Evolutionary conservation across 1,140 invertebrate genomes (phyloP), one percentile per base, ranked within the genome.

Genomic region (Drosophila micromelanica): DNA sequence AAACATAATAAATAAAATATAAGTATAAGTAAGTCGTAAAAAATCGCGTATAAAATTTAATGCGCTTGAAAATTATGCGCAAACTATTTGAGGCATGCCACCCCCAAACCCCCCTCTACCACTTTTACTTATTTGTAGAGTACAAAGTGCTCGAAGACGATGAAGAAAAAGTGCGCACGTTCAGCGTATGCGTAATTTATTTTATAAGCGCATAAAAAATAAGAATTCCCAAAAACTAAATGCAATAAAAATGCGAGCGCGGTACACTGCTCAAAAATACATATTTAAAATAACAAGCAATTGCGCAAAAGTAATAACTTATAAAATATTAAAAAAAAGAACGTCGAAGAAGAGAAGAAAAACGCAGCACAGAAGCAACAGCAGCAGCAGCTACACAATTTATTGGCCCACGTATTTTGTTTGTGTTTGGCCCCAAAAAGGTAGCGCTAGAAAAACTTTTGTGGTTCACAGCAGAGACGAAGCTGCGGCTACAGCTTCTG

Each of bases 221-320:
- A 84, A 73, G 57, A 84, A 73, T 84, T 79, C 71, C 63, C 55
- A 45, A 81, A 73, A 81, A 80, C 78, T 79, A 86, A 80, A 81
- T 85, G 81, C 81, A 85, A 87, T 87, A 85, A 85, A 85, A 85
- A 87, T 87, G 69, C 70, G 70, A 37, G 46, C 46, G 61, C 59
- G 46, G 76, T 75, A 55, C 62, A 61, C 48, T n/a, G 42, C 30
- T 3, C n/a, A 5, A 30, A 60, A 73, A 73, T 73, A 73, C 55
- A 73, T 73, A 73, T 73, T 73, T 73, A 73, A 73, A 73, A 73
- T 73, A 73, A 73, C 70, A 80, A 85, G 69, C 81, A 85, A 85
- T 86, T 85, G 81, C 77, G 82, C 81, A 80, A 76, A 85, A 80
- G 82, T 85, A 85, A 85, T 85, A 85, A 85, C 76, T 85, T 85